Percentiles rank a stretch among this genome's conserved stretches.
Evolutionary conservation across 53 echinoderm and acorn worm species (phyloP).

Genomic region (Zoroaster sp.): DNA sequence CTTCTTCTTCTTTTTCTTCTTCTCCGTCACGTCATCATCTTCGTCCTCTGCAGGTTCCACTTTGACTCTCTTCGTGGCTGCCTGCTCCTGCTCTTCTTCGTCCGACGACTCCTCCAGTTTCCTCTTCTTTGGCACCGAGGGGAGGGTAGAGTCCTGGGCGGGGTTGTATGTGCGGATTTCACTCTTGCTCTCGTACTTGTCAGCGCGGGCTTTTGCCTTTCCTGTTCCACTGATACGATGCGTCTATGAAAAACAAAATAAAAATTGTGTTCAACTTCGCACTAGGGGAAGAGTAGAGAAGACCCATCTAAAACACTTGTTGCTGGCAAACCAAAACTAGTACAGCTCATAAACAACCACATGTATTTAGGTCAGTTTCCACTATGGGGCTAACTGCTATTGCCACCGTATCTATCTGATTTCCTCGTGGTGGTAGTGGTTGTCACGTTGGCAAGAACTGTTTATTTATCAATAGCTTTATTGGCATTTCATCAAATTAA

Average conservation of each 20-base stretch:
- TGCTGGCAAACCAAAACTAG: too few relatives aligned
- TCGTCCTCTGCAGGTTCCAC: conserved; percentile 26
- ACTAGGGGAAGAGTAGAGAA: too few relatives aligned
- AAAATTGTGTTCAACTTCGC: background rate
- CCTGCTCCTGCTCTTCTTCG: conserved; percentile 1
- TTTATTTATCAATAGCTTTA: too few relatives aligned
- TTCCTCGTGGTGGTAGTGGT: too few relatives aligned
- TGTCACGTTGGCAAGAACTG: too few relatives aligned
- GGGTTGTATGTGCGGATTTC: conserved; percentile 85
- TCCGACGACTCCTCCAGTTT: conserved; percentile 58
- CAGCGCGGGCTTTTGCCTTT: conserved; percentile 81
- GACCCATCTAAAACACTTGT: too few relatives aligned
- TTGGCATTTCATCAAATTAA: too few relatives aligned
- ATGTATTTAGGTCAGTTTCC: too few relatives aligned
- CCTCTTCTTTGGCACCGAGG: conserved; percentile 79
- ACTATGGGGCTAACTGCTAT: too few relatives aligned
- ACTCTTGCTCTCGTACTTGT: conserved; percentile 94
- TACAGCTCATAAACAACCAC: too few relatives aligned
- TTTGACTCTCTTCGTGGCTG: conserved; percentile 9
- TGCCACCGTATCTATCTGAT: too few relatives aligned
- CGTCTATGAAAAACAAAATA: conserved; percentile 46
- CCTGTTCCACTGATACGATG: conserved; percentile 89
- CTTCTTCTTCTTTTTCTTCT: conserved; percentile 83
- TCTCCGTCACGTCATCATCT: conserved; percentile 7
- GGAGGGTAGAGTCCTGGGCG: conserved; percentile 92